These are phyloP conservation scores for Trialeurodes vaporariorum DNA, from an alignment of 1,140 invertebrate genomes.

Conservation along the genomic window DNA sequence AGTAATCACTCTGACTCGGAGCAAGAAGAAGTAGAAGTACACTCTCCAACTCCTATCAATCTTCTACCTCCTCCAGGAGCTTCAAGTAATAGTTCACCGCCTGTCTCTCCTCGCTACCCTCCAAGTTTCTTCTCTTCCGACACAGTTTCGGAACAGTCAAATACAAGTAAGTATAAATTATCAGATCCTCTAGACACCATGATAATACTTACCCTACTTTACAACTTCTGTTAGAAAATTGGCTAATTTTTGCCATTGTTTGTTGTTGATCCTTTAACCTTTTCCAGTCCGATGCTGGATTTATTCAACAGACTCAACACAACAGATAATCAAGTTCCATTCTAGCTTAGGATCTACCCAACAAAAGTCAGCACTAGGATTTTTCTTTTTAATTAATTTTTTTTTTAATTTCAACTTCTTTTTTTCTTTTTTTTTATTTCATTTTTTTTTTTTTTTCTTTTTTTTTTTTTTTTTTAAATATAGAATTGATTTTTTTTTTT, in stretches of 20 bases:
- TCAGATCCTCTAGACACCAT: no score
- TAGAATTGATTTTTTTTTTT: no score
- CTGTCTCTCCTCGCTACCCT: conserved; percentile 22
- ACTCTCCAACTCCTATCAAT: conserved; percentile 32
- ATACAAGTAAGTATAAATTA: not conserved
- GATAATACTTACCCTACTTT: no score
- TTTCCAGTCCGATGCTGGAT: no score
- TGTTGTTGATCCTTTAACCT: no score
- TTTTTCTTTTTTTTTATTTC: not conserved
- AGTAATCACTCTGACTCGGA: conserved; percentile 65
- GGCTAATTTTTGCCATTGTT: no score
- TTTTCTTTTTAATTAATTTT: no score
- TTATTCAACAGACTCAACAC: no score
- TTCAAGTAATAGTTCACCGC: conserved; percentile 18
- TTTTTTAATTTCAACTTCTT: not conserved
- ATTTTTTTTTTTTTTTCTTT: not conserved
- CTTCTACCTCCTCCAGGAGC: conserved; percentile 30
- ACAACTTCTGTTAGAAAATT: no score
- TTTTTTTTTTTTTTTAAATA: conserved; percentile 5
- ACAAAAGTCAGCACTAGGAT: no score
- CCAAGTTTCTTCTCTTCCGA: conserved; percentile 37
- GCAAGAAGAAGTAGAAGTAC: conserved; percentile 44
- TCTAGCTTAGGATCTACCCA: no score
- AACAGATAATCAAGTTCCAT: no score
- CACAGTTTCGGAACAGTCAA: conserved; percentile 46